phyloP scores from a whole-genome alignment of 2,888 invertebrate genomes.

The Rhagophthalmus giganteus region DNA sequence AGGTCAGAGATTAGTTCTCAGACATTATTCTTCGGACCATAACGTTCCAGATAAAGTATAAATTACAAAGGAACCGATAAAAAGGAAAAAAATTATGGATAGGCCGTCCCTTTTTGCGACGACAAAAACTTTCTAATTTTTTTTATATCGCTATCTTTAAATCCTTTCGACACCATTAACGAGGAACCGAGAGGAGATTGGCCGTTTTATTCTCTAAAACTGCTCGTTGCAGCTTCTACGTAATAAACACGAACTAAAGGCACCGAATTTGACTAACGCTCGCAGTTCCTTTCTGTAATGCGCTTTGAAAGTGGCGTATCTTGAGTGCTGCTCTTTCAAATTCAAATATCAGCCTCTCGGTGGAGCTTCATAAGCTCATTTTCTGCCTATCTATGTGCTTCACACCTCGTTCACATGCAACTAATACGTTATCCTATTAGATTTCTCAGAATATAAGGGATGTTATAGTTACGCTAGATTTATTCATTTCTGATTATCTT shows the following conservation, averaged over 20 bases:
- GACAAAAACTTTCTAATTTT: constrained; percentile 20
- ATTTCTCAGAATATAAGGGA: neutral
- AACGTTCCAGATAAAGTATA: constrained; percentile 33
- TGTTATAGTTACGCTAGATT: neutral
- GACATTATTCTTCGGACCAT: constrained; percentile 32
- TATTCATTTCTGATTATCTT: neutral
- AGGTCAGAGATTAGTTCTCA: constrained; percentile 37
- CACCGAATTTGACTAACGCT: constrained; percentile 6
- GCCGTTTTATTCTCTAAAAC: neutral
- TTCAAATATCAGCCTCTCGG: constrained; percentile 18
- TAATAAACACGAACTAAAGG: constrained; percentile 15
- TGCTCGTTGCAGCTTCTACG: neutral
- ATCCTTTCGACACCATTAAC: constrained; percentile 7
- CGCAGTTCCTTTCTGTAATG: constrained; percentile 7
- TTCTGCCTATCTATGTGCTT: constrained; percentile 20
- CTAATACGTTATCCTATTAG: constrained; percentile 17
- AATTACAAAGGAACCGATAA: constrained; percentile 32
- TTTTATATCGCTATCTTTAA: constrained; percentile 10
- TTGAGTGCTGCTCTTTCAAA: constrained; percentile 22
- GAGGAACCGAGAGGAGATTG: constrained; percentile 13
- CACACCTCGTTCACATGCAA: constrained; percentile 19
- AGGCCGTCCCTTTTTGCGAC: constrained; percentile 3
- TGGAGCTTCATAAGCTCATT: constrained; percentile 18
- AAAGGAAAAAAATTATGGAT: constrained; percentile 15
- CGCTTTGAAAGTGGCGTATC: constrained; percentile 13